Percentiles rank a stretch among this genome's conserved stretches.
Evolutionary conservation across 2,797 vertebrate genomes (phyloP).

Genomic region (Monodelphis domestica): DNA sequence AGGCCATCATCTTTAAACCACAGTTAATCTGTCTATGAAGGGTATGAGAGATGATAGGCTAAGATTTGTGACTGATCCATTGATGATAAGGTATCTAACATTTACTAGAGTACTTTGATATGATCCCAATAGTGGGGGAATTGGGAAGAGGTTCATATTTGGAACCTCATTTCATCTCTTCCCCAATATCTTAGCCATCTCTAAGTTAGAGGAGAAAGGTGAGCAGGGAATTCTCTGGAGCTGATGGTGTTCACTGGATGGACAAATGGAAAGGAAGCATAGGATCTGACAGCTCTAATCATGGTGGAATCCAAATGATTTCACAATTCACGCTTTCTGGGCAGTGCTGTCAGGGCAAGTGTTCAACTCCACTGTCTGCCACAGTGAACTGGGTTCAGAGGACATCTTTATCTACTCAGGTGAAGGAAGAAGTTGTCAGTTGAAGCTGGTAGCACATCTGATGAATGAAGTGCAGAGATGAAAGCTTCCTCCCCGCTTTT

Average conservation of each 20-base stretch:
- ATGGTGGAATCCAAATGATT: constrained; percentile 7
- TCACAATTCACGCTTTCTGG: background rate
- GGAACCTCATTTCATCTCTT: constrained; percentile 11
- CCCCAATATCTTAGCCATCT: background rate
- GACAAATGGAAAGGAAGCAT: constrained; percentile 34
- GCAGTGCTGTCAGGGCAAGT: background rate
- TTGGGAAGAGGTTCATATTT: background rate
- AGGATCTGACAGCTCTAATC: constrained; percentile 20
- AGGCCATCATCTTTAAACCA: background rate
- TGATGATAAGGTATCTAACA: constrained; percentile 18
- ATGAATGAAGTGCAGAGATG: constrained; percentile 12
- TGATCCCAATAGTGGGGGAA: background rate
- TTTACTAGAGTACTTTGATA: background rate
- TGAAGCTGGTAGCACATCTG: constrained; percentile 15
- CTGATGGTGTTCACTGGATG: background rate
- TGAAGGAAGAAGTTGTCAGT: constrained; percentile 17
- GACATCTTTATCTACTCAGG: background rate
- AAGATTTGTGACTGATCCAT: constrained; percentile 25
- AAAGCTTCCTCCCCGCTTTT: constrained; percentile 16
- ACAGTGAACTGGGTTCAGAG: constrained; percentile 2
- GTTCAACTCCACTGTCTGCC: background rate
- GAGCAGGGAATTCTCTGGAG: background rate
- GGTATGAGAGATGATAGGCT: constrained; percentile 27
- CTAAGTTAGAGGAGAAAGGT: background rate
- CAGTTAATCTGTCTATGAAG: constrained; percentile 32